Evolutionary conservation across 2,113 vertebrate genomes (phyloP).

Genomic region (Pseudorasbora parva): DNA sequence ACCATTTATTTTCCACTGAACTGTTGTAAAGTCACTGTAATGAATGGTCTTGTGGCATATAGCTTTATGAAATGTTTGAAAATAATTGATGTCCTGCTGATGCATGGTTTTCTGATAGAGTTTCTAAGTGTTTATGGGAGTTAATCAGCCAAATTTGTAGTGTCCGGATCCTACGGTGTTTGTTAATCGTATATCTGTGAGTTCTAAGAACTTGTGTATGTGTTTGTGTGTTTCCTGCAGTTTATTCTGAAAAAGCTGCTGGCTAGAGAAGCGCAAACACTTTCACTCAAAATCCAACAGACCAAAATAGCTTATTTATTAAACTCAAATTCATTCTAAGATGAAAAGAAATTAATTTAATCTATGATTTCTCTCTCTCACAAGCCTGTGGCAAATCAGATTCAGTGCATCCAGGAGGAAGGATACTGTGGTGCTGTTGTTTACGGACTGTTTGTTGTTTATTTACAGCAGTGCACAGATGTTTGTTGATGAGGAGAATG

Average conservation of each 20-base stretch:
- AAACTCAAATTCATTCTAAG: slow-evolving; percentile 32
- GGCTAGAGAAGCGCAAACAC: slow-evolving; percentile 21
- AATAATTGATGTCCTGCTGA: background rate
- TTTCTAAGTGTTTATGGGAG: background rate
- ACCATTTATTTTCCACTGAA: background rate
- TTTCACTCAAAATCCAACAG: background rate
- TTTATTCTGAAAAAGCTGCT: slow-evolving; percentile 2
- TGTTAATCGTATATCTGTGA: background rate
- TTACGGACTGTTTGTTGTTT: slow-evolving; percentile 21
- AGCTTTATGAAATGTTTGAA: background rate
- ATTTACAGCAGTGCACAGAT: slow-evolving; percentile 35
- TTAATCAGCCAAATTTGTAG: background rate
- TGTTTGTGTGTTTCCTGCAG: background rate
- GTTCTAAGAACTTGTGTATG: background rate
- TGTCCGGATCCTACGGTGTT: background rate
- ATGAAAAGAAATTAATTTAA: slow-evolving; percentile 25
- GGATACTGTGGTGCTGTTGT: background rate
- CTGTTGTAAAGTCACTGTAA: background rate
- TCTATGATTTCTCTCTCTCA: background rate
- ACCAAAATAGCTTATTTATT: slow-evolving; percentile 20
- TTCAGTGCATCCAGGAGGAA: background rate
- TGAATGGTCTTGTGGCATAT: background rate
- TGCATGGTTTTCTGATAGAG: background rate
- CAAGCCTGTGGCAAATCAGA: slow-evolving; percentile 29
- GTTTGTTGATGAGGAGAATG: slow-evolving; percentile 30